phyloP scores from a whole-genome alignment of 2,113 vertebrate species.

The Isurus oxyrinchus region DNA sequence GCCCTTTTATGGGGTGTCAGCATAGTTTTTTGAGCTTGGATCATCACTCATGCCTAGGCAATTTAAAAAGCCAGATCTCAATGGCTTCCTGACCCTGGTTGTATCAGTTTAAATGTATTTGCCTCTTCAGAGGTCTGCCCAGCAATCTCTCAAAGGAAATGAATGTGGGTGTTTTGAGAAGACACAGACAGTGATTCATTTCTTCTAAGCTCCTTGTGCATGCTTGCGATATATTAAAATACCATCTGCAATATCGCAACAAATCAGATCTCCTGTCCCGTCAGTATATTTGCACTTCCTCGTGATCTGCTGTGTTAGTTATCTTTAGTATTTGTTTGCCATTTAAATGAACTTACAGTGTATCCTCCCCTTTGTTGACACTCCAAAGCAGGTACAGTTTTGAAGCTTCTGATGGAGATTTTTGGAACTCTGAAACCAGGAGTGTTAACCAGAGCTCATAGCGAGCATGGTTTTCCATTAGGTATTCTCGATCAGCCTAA shows the following conservation, averaged over 20 bases:
- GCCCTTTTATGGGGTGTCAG: not conserved
- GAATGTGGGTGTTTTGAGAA: slow-evolving; percentile 11
- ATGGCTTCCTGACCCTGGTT: not conserved
- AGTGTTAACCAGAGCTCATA: not conserved
- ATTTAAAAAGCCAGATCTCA: not conserved
- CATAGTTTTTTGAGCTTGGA: slow-evolving; percentile 5
- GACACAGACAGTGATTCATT: slow-evolving; percentile 23
- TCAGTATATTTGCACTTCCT: not conserved
- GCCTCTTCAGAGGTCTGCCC: not conserved
- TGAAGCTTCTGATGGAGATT: not conserved
- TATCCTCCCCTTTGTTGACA: not conserved
- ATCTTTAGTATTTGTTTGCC: not conserved
- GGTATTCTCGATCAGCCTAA: not conserved
- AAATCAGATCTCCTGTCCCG: not conserved
- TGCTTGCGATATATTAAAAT: slow-evolving; percentile 15
- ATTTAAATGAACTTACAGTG: not conserved
- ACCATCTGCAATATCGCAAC: not conserved
- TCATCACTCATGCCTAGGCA: slow-evolving; percentile 8
- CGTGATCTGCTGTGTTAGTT: not conserved
- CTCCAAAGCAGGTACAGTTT: not conserved
- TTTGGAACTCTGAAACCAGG: not conserved
- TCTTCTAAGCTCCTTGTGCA: not conserved
- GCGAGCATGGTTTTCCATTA: not conserved
- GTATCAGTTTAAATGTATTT: slow-evolving; percentile 12
- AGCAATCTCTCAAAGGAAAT: slow-evolving; percentile 20